Percentiles rank a stretch among this genome's conserved stretches.
These are phyloP conservation scores for Ladona fulva DNA, from an alignment of 1,140 invertebrate species.

Conservation along the genomic window DNA sequence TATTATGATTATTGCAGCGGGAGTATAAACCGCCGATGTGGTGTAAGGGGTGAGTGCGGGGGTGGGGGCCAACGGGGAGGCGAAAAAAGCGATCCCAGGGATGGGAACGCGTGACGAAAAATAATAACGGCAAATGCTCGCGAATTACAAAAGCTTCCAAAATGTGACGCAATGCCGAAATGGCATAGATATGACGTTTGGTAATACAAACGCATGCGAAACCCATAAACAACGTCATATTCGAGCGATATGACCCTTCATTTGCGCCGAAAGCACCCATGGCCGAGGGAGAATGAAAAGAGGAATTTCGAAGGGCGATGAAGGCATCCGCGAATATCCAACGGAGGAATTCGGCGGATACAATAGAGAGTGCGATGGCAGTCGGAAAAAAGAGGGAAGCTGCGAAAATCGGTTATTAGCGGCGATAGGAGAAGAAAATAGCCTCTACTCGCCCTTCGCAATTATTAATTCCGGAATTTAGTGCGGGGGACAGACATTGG, in stretches of 20 bases:
- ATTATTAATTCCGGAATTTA: too few relatives aligned
- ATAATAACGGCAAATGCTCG: slow-evolving; percentile 9
- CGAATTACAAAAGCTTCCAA: slow-evolving; percentile 4
- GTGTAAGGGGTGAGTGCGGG: not conserved
- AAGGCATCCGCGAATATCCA: not conserved
- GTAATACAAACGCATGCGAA: slow-evolving; percentile 9
- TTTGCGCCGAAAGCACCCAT: not conserved
- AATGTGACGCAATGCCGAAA: slow-evolving; percentile 4
- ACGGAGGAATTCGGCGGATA: not conserved
- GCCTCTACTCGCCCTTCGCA: not conserved
- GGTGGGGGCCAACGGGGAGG: not conserved
- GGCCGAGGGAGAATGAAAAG: not conserved
- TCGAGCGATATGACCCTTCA: not conserved
- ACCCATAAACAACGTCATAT: slow-evolving; percentile 6
- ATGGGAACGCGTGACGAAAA: not conserved
- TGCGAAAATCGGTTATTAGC: not conserved
- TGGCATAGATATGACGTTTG: slow-evolving; percentile 1
- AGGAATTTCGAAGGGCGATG: not conserved
- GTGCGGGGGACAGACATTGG: too few relatives aligned
- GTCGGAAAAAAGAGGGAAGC: not conserved
- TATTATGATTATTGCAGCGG: slow-evolving; percentile 2
- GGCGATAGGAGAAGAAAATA: not conserved
- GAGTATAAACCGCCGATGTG: not conserved
- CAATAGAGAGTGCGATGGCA: not conserved
- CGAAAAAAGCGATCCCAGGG: not conserved